phyloP scores from a whole-genome alignment of 2,113 vertebrate species.

The Amphiprion ocellaris region DNA sequence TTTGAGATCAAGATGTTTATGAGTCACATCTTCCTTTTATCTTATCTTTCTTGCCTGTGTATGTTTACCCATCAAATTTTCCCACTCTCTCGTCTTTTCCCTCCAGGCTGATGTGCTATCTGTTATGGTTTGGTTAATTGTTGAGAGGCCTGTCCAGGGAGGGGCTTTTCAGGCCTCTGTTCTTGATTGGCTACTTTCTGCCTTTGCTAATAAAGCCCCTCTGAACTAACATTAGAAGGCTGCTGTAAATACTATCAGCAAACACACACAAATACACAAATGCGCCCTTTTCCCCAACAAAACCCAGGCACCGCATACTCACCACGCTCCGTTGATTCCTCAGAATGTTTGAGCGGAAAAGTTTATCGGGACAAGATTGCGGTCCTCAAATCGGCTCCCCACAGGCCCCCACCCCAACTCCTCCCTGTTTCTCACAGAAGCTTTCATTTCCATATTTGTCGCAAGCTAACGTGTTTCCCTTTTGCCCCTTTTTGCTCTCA shows the following conservation, averaged over 20 bases:
- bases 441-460: constrained; percentile 48
- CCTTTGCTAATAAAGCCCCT: constrained; percentile 52
- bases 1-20: background rate
- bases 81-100: constrained; percentile 3
- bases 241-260: constrained; percentile 50
- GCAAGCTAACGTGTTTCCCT: constrained; percentile 36
- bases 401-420: background rate
- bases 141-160: constrained; percentile 39
- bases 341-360: constrained; percentile 76
- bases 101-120: constrained; percentile 34
- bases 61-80: constrained; percentile 15
- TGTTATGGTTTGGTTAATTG: constrained; percentile 49
- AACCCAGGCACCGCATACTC: constrained; percentile 59
- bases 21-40: background rate
- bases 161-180: constrained; percentile 23
- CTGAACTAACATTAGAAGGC: constrained; percentile 48
- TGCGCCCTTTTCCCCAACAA: constrained; percentile 28
- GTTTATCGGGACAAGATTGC: constrained; percentile 73
- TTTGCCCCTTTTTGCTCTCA: constrained; percentile 8
- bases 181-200: constrained; percentile 53
- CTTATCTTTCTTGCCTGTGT: constrained; percentile 1
- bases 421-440: constrained; percentile 7
- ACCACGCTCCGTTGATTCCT: constrained; percentile 68
- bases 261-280: constrained; percentile 13
- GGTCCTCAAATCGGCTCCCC: constrained; percentile 49